A percentile compares a stretch with the other conserved stretches of the same genome.
Conservation (phyloP, 1,140 invertebrate genomes). For the Bombus superbus region DNA sequence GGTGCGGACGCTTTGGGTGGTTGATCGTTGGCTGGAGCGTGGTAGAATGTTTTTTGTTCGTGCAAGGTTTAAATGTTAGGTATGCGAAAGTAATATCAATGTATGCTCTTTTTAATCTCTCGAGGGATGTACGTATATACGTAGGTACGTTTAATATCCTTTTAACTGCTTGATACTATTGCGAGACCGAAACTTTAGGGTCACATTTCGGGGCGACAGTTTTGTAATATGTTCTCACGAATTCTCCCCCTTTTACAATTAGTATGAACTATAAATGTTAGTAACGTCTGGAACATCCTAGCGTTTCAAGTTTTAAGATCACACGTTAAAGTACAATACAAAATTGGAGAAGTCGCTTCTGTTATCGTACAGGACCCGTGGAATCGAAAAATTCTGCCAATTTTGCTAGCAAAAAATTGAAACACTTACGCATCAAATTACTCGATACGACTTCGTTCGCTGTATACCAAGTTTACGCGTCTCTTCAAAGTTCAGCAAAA, state of each 20-base stretch:
- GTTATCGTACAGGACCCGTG: background rate
- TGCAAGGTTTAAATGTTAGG: too few relatives aligned
- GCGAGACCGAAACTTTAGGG: background rate
- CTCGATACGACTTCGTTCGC: background rate
- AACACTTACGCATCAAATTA: background rate
- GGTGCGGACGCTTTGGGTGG: constrained; percentile 6
- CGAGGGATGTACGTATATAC: too few relatives aligned
- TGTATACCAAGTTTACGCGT: background rate
- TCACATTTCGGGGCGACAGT: background rate
- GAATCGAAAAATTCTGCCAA: background rate
- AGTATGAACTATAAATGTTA: too few relatives aligned
- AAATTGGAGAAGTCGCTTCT: background rate
- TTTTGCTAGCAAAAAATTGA: background rate
- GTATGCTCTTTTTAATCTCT: too few relatives aligned
- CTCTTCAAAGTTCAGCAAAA: background rate
- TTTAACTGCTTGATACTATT: background rate
- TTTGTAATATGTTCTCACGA: too few relatives aligned
- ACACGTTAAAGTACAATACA: background rate
- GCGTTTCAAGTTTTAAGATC: background rate
- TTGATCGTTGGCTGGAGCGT: background rate
- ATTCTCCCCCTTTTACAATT: too few relatives aligned
- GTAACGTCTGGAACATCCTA: too few relatives aligned
- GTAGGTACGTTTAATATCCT: too few relatives aligned
- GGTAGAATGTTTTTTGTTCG: background rate
- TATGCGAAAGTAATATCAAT: too few relatives aligned